Evolutionary conservation across 1,140 invertebrate species (phyloP), one percentile per base, ranked within the genome.

Genomic region (Euschistus heros): DNA sequence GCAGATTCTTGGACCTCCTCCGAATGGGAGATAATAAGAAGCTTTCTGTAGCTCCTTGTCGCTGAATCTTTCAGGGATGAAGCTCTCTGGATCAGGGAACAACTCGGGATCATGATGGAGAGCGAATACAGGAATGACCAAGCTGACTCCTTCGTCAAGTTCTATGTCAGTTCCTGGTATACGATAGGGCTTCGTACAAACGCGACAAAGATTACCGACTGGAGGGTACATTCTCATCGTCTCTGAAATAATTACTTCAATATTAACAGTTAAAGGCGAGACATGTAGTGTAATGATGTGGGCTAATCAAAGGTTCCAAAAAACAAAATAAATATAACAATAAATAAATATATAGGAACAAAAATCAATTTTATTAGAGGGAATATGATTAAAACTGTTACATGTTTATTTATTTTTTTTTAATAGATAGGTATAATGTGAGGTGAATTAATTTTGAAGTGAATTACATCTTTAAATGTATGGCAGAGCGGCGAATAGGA

Each of bases 1-100:
- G 66, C 84, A 85, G 62, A 80, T 80, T 54, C 84, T 73, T 0
- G 79, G 77, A 20, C 84, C 84, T 22, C 79, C 77, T 3, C 82
- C 81, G 71, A 85, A 85, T 2, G 82, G 79, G 24, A 84, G 69
- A 70, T 77, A 83, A 0, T 69, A 69, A 22, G 46, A 15, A 37
- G 63, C 65, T 15, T 63, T 63, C 30, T 62, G 46, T 1, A 64
- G 46, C 0, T 70, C 66, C 24, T 74, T 73, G 17, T 75, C 73
- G 10, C 44, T 57, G 55, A 76, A 79, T 26, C 78, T 63, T 30
- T 78, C 75, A 0, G 77, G 77, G 42, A 73, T 64, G 63, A 77
- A 78, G 6, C 24, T 62, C 52, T 76, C 71, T 8, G 77, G 76
- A 37, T 77, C 69, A 4, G 70, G 70, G 50, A 70, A 79, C 47